Conservation (phyloP, 2,113 vertebrate genomes). For the Sarotherodon lohbergeri region DNA sequence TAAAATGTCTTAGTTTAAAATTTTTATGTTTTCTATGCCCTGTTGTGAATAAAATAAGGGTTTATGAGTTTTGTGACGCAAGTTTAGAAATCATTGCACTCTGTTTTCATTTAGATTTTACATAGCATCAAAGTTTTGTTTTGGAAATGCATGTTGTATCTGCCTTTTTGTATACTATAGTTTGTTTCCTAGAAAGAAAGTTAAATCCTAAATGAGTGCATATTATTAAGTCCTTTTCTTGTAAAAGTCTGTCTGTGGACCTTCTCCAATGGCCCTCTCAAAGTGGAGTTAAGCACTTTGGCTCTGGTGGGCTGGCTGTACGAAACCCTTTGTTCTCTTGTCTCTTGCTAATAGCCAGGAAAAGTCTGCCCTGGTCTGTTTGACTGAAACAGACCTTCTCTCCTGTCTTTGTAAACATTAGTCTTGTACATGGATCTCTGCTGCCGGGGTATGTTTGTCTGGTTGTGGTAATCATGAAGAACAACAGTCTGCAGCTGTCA, state of each 20-base stretch:
- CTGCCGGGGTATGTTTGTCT: conserved; percentile 36
- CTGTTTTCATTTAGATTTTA: not conserved
- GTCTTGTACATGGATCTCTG: conserved; percentile 36
- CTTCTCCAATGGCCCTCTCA: conserved; percentile 8
- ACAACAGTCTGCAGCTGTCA: conserved; percentile 53
- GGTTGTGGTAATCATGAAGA: conserved; percentile 26
- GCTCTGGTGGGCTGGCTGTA: conserved; percentile 31
- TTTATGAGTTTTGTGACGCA: not conserved
- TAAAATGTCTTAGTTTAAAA: not conserved
- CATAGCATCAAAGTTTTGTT: not conserved
- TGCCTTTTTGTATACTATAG: not conserved
- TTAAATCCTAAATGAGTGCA: not conserved
- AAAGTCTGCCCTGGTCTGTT: conserved; percentile 36
- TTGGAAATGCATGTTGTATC: not conserved
- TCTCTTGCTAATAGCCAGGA: conserved; percentile 59
- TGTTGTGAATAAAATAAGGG: not conserved
- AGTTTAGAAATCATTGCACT: not conserved
- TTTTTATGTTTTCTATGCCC: not conserved
- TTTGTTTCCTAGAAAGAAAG: not conserved
- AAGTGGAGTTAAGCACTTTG: not conserved
- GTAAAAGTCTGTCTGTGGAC: conserved; percentile 2
- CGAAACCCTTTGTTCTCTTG: conserved; percentile 66
- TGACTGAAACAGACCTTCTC: conserved; percentile 52
- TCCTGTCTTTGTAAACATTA: conserved; percentile 57
- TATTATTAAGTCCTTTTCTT: not conserved